phyloP scores from a whole-genome alignment of 2,113 vertebrate genomes.

The Thinocorus orbignyianus region DNA sequence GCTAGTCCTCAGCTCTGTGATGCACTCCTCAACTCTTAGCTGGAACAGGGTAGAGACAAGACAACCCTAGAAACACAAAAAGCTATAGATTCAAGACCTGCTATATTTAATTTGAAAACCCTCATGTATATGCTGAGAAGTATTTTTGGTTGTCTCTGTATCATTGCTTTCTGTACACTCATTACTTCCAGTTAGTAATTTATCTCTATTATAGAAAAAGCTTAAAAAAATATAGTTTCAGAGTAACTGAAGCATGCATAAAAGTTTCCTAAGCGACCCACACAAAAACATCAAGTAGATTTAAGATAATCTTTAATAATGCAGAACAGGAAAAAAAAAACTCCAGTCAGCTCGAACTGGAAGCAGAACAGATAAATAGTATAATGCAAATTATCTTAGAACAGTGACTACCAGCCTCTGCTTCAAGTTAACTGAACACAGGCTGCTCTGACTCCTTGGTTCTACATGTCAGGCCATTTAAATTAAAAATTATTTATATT shows the following conservation, averaged over 20 bases:
- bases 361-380: neutral
- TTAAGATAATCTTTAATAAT: neutral
- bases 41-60: neutral
- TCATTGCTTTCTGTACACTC: neutral
- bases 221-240: neutral
- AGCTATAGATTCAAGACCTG: neutral
- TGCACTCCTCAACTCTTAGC: neutral
- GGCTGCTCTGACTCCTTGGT: neutral
- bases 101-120: neutral
- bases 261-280: neutral
- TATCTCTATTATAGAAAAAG: neutral
- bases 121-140: neutral
- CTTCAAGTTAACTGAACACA: neutral
- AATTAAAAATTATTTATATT: neutral
- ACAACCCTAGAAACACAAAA: neutral
- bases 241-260: neutral
- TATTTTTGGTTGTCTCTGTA: neutral
- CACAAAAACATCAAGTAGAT: neutral
- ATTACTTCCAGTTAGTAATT: neutral
- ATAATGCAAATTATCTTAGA: neutral
- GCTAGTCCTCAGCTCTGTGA: neutral
- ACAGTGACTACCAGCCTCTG: neutral
- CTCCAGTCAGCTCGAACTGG: neutral
- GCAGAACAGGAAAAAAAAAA: neutral
- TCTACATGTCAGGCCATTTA: neutral